phyloP scores from a whole-genome alignment of 2,797 vertebrate species.

The Morus bassanus region DNA sequence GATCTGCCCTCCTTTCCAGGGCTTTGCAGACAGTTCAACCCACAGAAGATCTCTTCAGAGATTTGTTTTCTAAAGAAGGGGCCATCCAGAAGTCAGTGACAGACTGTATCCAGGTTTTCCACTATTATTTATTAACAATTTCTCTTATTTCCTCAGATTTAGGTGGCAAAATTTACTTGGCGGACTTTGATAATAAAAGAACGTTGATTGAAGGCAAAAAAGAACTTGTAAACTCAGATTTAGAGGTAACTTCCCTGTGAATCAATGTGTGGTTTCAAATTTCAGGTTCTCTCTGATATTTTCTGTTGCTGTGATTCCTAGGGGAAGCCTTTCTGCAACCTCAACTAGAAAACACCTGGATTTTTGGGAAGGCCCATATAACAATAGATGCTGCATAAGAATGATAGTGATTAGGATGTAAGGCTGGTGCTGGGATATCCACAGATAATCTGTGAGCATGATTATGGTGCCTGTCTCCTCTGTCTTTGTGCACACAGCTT shows the following conservation, averaged over 20 bases:
- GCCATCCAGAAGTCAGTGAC: neutral
- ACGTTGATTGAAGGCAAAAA: neutral
- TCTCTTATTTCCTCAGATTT: constrained; percentile 62
- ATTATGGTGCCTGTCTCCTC: neutral
- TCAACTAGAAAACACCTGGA: neutral
- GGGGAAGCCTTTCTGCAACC: neutral
- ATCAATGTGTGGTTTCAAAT: neutral
- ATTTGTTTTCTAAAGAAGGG: neutral
- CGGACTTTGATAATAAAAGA: constrained; percentile 70
- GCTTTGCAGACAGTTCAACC: neutral
- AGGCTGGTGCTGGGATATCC: neutral
- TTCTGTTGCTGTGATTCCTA: neutral
- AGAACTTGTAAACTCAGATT: constrained; percentile 36
- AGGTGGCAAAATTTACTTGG: constrained; percentile 53
- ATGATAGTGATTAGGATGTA: neutral
- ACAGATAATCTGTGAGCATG: no score
- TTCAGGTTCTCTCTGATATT: neutral
- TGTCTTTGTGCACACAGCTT: neutral
- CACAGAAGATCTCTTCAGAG: neutral
- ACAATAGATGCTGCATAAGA: neutral
- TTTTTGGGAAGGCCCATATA: neutral
- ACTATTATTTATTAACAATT: neutral
- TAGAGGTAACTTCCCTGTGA: constrained; percentile 59
- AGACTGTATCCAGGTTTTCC: neutral
- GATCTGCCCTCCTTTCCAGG: neutral